These are phyloP conservation scores for Hephaestus fuliginosus DNA, from an alignment of 2,797 vertebrate species.

Conservation along the genomic window DNA sequence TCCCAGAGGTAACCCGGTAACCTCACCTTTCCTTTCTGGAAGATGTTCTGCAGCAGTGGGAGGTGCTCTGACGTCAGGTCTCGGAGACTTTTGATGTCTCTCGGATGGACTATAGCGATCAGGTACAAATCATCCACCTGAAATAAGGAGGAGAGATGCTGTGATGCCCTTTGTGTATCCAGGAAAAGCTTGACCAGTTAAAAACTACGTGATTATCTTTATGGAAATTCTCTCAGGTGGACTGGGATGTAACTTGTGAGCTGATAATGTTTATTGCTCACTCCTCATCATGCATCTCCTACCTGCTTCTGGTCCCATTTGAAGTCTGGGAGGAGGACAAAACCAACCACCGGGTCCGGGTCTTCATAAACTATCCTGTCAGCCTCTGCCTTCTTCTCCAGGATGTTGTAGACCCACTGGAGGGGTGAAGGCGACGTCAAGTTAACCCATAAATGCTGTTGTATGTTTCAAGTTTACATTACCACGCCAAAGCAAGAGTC, in stretches of 20 bases:
- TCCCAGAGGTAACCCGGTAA: fast-evolving
- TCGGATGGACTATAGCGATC: slow-evolving; percentile 89
- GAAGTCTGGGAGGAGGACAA: slow-evolving; percentile 95
- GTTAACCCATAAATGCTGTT: neutral
- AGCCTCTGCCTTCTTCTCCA: slow-evolving; percentile 95
- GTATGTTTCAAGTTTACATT: neutral
- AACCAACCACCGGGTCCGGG: slow-evolving; percentile 88
- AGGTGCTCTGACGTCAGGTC: slow-evolving; percentile 91
- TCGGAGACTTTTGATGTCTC: slow-evolving; percentile 88
- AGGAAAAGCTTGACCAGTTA: no score
- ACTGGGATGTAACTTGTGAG: no score
- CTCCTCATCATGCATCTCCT: no score
- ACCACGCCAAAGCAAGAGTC: neutral
- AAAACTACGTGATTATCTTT: no score
- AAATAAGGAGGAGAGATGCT: slow-evolving; percentile 5
- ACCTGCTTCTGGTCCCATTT: slow-evolving; percentile 99
- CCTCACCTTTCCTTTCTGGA: slow-evolving; percentile 90
- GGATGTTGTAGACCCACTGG: slow-evolving; percentile 98
- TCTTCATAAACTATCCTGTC: slow-evolving; percentile 93
- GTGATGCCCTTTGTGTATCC: no score
- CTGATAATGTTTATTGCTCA: no score
- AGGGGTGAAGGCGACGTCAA: neutral
- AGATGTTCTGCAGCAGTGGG: slow-evolving; percentile 90
- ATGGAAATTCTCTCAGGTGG: no score
- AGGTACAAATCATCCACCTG: slow-evolving; percentile 95